Base-by-base conservation (phyloP, 2,888 invertebrate genomes). In the Lacanobia oleracea region DNA sequence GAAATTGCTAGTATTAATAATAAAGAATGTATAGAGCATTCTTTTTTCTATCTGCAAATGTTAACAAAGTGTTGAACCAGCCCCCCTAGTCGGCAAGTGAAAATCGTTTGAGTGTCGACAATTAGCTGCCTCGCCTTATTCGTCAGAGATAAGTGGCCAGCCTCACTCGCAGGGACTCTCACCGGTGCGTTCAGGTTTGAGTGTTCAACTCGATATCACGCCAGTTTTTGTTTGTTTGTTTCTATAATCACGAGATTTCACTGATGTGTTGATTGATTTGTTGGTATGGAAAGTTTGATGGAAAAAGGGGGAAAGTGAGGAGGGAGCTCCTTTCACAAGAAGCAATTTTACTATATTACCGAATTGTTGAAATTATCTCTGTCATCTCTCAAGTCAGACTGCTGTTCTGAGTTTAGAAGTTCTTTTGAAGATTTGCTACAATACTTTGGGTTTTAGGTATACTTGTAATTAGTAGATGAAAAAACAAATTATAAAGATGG, bases 111-210 rank as follows among this genome's bases (percentile, higher is more conserved):
- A 82, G 69, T 67, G 72, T 68, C 72, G 81, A 87, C 82, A 85
- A 89, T 89, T 88, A 88, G 87, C 81, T 83, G 77, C 60, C 63
- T 79, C 60, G 48, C 90, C 88, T 79, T 90, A 84, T 87, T 87
- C n/a, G 86, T 68, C 65, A 50, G 61, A 72, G 80, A 77, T 85
- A 86, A 87, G 84, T 87, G 81, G 72, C 80, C 81, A 68, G 63
- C 89, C 88, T 80, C 89, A 85, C 85, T 83, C 27, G 78, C 85
- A 72, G 60, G 48, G 67, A 83, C 83, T 84, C 84, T 84, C 84
- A 77, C 84, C 73, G 72, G 64, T 66, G 72, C 60, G 45, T 70
- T 81, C 81, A 77, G 76, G 84, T 87, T 81, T 72, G 66, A 62
- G 74, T 73, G 67, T 63, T 72, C 72, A 40, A 78, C 84, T 79